Percentiles rank a stretch among this genome's conserved stretches.
Conservation (phyloP, 2,888 invertebrate genomes). For the Drosophila pseudotalamancana region DNA sequence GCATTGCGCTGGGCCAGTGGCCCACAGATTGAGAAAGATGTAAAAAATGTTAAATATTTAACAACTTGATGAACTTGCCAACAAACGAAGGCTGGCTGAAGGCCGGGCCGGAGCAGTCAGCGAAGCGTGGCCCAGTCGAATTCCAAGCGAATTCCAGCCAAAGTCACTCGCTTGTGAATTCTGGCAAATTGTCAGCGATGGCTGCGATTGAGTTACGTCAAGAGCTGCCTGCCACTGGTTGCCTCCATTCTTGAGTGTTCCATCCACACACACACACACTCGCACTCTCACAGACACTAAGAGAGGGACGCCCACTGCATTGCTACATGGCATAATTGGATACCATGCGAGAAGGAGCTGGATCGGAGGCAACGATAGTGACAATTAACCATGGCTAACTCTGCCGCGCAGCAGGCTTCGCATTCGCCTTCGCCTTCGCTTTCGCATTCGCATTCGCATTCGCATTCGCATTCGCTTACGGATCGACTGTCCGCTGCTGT, state of each 20-base stretch:
- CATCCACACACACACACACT: not conserved
- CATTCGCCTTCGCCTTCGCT: conserved; percentile 7
- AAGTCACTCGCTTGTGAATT: conserved; percentile 56
- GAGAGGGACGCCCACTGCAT: conserved; percentile 46
- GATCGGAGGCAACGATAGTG: conserved; percentile 62
- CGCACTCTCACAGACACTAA: not conserved
- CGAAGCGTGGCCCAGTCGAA: conserved; percentile 64
- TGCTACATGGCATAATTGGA: conserved; percentile 67
- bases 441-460: conserved; percentile 9
- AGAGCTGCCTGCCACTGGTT: conserved; percentile 24
- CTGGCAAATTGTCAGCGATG: conserved; percentile 63
- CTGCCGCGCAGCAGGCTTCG: conserved; percentile 38
- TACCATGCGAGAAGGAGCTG: conserved; percentile 3
- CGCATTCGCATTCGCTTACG: conserved; percentile 2
- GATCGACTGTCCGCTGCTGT: conserved; percentile 63
- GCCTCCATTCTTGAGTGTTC: conserved; percentile 14
- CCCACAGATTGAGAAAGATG: conserved; percentile 24
- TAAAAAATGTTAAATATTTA: conserved; percentile 61
- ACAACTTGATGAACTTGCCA: conserved; percentile 65
- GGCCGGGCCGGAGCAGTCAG: conserved; percentile 40
- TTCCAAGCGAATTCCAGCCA: conserved; percentile 57
- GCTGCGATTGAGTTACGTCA: conserved; percentile 58
- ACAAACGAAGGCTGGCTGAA: conserved; percentile 35
- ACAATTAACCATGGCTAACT: conserved; percentile 77
- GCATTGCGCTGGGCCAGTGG: conserved; percentile 35